phyloP scores from a whole-genome alignment of 2,113 vertebrate species.

The Epinephelus fuscoguttatus region DNA sequence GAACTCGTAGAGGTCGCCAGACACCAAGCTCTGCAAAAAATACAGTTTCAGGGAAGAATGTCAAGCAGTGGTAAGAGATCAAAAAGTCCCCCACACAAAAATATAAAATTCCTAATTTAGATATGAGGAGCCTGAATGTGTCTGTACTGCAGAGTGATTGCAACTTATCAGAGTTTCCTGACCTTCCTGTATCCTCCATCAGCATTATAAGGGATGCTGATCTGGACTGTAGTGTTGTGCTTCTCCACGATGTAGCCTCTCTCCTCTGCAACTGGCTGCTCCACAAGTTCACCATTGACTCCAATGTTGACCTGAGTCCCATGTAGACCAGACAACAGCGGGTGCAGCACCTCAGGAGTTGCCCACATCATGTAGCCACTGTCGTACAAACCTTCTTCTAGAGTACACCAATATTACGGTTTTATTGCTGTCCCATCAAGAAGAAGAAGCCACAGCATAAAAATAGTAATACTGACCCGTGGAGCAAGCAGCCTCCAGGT shows the following conservation, averaged over 20 bases:
- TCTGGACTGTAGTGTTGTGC: neutral
- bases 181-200: conserved; percentile 75
- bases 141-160: too few species aligned
- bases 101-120: too few species aligned
- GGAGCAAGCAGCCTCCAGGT: conserved; percentile 72
- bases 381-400: conserved; percentile 60
- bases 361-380: conserved; percentile 57
- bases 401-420: neutral
- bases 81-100: too few species aligned
- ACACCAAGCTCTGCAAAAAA: conserved; percentile 66
- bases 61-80: neutral
- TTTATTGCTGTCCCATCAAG: neutral
- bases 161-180: too few species aligned
- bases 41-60: neutral
- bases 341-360: conserved; percentile 58
- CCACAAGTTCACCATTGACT: conserved; percentile 50
- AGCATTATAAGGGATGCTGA: conserved; percentile 66
- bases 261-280: neutral
- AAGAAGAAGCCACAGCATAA: neutral
- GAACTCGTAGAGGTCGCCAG: conserved; percentile 45
- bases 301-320: conserved; percentile 32
- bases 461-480: conserved; percentile 43
- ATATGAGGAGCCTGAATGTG: too few species aligned
- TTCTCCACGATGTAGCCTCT: conserved; percentile 49
- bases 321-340: conserved; percentile 17